A percentile compares a stretch with the other conserved stretches of the same genome.
These are phyloP conservation scores for Lasioglossum albipes DNA, from an alignment of 1,140 invertebrate species.

Conservation along the genomic window DNA sequence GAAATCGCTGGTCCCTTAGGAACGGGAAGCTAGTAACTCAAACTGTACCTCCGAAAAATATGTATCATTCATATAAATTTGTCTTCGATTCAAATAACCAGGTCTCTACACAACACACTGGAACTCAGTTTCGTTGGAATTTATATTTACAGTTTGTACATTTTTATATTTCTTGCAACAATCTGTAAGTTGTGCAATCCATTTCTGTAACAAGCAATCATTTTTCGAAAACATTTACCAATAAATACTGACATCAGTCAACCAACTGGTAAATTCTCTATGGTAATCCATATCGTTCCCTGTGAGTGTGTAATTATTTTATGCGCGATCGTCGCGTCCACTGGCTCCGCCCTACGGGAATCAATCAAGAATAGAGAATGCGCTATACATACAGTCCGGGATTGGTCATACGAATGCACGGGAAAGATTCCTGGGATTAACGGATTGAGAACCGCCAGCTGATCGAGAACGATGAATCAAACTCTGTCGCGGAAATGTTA, in stretches of 20 bases:
- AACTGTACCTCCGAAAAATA: neutral
- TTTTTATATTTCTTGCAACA: too few species aligned
- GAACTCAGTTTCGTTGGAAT: neutral
- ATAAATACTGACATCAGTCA: slow-evolving; percentile 24
- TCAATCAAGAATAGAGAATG: slow-evolving; percentile 46
- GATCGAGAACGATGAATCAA: slow-evolving; percentile 46
- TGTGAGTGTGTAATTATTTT: slow-evolving; percentile 41
- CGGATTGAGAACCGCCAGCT: slow-evolving; percentile 38
- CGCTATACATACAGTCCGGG: slow-evolving; percentile 1
- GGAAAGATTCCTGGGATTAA: slow-evolving; percentile 61
- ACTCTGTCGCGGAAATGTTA: slow-evolving; percentile 39
- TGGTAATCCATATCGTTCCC: slow-evolving; percentile 5
- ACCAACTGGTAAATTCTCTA: slow-evolving; percentile 13
- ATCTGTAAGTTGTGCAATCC: neutral
- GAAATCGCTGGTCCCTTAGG: slow-evolving; percentile 35
- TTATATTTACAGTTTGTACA: neutral
- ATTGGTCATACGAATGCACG: slow-evolving; percentile 2
- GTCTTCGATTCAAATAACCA: neutral
- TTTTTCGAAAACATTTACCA: neutral
- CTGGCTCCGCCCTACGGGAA: slow-evolving; percentile 14
- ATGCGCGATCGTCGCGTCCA: slow-evolving; percentile 4
- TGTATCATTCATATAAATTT: neutral
- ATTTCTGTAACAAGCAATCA: neutral
- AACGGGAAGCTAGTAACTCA: slow-evolving; percentile 21
- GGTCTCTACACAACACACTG: neutral